A percentile compares a stretch with the other conserved stretches of the same genome.
Evolutionary conservation across 2,113 vertebrate genomes (phyloP).

Genomic region (Albula goreensis): DNA sequence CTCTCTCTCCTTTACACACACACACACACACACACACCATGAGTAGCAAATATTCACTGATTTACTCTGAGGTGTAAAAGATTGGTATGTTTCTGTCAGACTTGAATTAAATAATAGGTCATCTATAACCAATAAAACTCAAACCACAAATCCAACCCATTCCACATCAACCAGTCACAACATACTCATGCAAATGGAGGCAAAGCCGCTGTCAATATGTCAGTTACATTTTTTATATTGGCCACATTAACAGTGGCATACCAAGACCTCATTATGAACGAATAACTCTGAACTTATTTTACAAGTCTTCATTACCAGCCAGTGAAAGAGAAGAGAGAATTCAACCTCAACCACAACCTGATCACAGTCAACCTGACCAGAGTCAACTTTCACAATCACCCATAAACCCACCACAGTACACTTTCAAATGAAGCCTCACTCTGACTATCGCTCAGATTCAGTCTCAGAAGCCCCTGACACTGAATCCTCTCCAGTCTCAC

Average conservation of each 20-base stretch:
- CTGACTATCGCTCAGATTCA: neutral
- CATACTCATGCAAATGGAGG: conserved; percentile 47
- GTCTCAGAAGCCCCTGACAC: neutral
- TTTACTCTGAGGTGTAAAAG: conserved; percentile 37
- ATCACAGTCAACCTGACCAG: neutral
- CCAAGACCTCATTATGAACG: too few relatives aligned
- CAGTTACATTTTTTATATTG: conserved; percentile 33
- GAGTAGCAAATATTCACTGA: conserved; percentile 52
- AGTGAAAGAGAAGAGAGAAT: too few relatives aligned
- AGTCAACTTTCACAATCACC: neutral
- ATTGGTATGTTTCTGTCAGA: conserved; percentile 26
- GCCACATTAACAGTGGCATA: too few relatives aligned
- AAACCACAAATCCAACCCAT: conserved; percentile 45
- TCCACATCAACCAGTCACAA: conserved; percentile 45
- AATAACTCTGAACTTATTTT: neutral
- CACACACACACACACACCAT: neutral
- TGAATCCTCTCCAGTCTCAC: neutral
- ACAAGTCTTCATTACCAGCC: neutral
- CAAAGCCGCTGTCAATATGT: conserved; percentile 51
- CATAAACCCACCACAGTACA: neutral
- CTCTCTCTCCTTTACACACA: neutral
- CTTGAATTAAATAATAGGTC: conserved; percentile 58
- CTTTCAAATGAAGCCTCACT: neutral
- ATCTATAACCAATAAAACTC: conserved; percentile 53
- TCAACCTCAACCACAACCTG: neutral